Conservation (phyloP, 2,797 vertebrate species). For the Sarcoramphus papa region DNA sequence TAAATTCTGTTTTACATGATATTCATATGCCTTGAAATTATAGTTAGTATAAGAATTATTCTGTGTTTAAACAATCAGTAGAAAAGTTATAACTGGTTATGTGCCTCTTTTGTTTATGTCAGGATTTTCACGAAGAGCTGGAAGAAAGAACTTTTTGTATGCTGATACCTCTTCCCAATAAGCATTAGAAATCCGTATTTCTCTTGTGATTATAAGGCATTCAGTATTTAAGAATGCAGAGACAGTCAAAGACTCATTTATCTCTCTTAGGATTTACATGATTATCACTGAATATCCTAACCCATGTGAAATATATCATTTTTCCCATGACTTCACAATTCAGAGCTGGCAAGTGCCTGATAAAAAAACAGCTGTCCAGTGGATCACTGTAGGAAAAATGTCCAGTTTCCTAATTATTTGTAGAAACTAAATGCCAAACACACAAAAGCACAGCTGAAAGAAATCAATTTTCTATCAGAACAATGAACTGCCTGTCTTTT, state of each 20-base stretch:
- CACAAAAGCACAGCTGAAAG: background rate
- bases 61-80: background rate
- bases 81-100: background rate
- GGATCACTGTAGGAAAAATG: background rate
- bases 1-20: background rate
- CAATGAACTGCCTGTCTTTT: rapidly evolving
- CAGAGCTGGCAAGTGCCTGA: background rate
- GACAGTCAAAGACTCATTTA: background rate
- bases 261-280: background rate
- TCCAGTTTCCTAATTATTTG: background rate
- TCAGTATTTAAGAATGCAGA: background rate
- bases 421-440: background rate
- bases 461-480: background rate
- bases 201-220: background rate
- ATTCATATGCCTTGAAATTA: background rate
- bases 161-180: background rate
- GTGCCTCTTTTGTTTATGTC: background rate
- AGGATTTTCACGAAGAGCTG: background rate
- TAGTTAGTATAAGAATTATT: background rate
- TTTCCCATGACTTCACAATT: background rate
- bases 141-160: background rate
- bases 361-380: background rate
- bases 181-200: background rate
- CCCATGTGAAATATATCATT: background rate
- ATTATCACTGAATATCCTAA: background rate